Evolutionary conservation across 2,113 vertebrate genomes (phyloP), one percentile per base, ranked within the genome.

Genomic region (Ochotona curzoniae): DNA sequence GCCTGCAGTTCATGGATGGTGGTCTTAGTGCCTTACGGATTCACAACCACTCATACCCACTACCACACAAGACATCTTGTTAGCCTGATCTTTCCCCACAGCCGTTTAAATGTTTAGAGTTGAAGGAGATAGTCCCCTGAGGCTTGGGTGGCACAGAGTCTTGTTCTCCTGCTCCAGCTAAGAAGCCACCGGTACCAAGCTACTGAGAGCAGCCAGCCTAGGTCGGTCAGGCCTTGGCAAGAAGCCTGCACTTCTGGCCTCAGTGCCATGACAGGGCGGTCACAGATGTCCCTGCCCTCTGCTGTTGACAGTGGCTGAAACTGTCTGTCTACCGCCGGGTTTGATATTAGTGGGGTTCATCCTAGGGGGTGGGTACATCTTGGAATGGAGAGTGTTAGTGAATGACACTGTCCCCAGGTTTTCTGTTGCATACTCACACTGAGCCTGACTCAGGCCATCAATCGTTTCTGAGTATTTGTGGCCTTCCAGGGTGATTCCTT

Each of bases 221-320:
- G 26, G 44, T 26, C 28, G 26, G 12, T 11, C n/a, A 86, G 51
- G 25, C 73, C n/a, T 15, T 30, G 26, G 26, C 13, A 83, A 44
- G 54, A 63, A 71, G 5, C 47, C 17, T 54, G 69, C 28, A 30
- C 35, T 91, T 61, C 23, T 21, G 66, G 38, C 35, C 69, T 10
- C 18, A 3, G 70, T 14, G 25, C 26, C 12, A 2, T 1, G 54
- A 38, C 30, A 12, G 60, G 51, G 54, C 71, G 21, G 1, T 28
- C 21, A 3, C 0, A 63, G 64, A 51, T 18, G 4, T 15, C 66
- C 11, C 4, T 38, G n/a, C 15, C 1, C 0, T 1, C 2, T 69
- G 75, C 1, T 18, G 64, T 26, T 25, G 63, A 1, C 44, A 35
- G 49, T 20, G 49, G 35, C 38, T 6, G 38, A 44, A 44, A 6